Percentiles rank a stretch among this genome's conserved stretches.
These are phyloP conservation scores for Oxystoma pomonae DNA, from an alignment of 2,888 invertebrate species.

Conservation along the genomic window DNA sequence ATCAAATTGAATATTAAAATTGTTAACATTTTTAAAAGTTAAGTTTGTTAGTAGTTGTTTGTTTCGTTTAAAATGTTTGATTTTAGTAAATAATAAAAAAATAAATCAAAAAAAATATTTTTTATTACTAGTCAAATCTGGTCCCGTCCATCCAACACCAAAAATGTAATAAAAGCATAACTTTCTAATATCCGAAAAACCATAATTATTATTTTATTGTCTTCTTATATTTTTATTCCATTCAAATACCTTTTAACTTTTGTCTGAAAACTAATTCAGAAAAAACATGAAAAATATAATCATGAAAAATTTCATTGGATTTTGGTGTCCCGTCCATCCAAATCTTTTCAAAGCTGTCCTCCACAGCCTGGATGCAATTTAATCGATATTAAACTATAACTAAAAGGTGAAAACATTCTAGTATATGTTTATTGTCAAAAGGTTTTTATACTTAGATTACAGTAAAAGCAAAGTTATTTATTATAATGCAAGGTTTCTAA, in stretches of 20 bases:
- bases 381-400: background rate
- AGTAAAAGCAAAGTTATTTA: background rate
- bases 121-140: background rate
- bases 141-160: background rate
- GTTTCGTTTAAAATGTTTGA: background rate
- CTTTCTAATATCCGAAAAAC: background rate
- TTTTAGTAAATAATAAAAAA: background rate
- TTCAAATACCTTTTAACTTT: no score
- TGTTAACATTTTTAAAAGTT: background rate
- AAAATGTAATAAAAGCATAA: background rate
- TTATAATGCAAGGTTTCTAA: background rate
- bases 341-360: background rate
- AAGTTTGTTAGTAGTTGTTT: background rate
- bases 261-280: no score
- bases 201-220: background rate
- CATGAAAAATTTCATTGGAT: background rate
- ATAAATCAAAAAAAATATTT: background rate
- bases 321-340: background rate
- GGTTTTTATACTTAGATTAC: background rate
- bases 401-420: background rate
- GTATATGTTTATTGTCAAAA: background rate
- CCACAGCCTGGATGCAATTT: background rate
- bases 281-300: background rate
- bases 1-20: background rate
- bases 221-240: background rate